Percentiles rank a stretch among this genome's conserved stretches.
Conservation (phyloP, 2,888 invertebrate species). For the Trypoxylon attenuatum region DNA sequence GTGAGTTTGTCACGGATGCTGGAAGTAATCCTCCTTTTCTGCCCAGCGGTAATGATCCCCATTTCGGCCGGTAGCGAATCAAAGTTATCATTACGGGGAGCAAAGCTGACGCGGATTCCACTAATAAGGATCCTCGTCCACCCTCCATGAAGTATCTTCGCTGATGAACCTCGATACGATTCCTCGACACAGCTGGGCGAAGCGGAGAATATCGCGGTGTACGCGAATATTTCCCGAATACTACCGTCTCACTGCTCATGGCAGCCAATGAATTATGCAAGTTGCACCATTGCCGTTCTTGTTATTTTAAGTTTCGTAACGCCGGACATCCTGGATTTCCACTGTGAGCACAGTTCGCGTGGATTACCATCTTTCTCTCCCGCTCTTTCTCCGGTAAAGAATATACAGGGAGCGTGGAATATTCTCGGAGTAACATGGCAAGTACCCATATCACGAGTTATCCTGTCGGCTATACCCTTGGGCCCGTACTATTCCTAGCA, state of each 20-base stretch:
- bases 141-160: too few relatives aligned
- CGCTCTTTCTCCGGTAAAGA: background rate
- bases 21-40: constrained; percentile 38
- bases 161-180: too few relatives aligned
- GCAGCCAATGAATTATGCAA: too few relatives aligned
- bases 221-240: background rate
- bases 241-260: too few relatives aligned
- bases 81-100: background rate
- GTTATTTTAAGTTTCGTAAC: background rate
- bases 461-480: background rate
- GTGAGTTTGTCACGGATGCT: constrained; percentile 42
- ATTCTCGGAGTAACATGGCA: background rate
- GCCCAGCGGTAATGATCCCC: constrained; percentile 4
- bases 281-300: too few relatives aligned
- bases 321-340: background rate
- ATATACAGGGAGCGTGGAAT: background rate
- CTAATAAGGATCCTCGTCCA: constrained; percentile 1
- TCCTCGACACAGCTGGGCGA: too few relatives aligned
- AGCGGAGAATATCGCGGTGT: too few relatives aligned
- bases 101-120: background rate
- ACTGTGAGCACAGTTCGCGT: background rate
- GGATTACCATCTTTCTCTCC: background rate
- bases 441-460: constrained; percentile 7
- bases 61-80: background rate
- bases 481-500: constrained; percentile 19